These are phyloP conservation scores for Drosophila cognata DNA, from an alignment of 2,888 invertebrate species.

Conservation along the genomic window DNA sequence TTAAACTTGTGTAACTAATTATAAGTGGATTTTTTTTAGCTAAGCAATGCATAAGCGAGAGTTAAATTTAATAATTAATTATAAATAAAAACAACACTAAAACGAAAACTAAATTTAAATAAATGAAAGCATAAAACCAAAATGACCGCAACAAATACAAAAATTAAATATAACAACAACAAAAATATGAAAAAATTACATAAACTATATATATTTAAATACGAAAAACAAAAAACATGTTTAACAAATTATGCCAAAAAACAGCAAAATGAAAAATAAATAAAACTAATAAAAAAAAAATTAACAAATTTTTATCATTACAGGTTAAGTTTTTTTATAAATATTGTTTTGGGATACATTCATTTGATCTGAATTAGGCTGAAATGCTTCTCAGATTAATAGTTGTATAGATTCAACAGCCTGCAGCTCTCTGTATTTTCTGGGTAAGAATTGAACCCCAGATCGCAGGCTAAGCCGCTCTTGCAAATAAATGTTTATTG, in stretches of 20 bases:
- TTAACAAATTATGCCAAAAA: slow-evolving; percentile 72
- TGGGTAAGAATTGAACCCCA: not conserved
- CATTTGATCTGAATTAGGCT: not conserved
- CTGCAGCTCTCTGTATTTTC: not conserved
- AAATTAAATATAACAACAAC: slow-evolving; percentile 6
- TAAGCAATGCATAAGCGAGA: slow-evolving; percentile 72
- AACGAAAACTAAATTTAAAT: slow-evolving; percentile 42
- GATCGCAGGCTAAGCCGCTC: not conserved
- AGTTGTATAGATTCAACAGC: not conserved
- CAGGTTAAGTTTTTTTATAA: too few relatives aligned
- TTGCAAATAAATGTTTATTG: not conserved
- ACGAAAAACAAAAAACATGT: slow-evolving; percentile 62
- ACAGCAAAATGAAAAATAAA: slow-evolving; percentile 73
- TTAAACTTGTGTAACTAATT: slow-evolving; percentile 74
- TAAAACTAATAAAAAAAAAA: slow-evolving; percentile 63
- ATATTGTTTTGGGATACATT: not conserved
- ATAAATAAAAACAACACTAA: slow-evolving; percentile 48
- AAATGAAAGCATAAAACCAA: slow-evolving; percentile 45
- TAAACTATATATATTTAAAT: slow-evolving; percentile 75
- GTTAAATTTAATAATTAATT: slow-evolving; percentile 71
- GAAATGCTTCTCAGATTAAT: not conserved
- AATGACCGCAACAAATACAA: slow-evolving; percentile 42
- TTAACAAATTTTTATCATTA: not conserved
- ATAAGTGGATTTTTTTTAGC: slow-evolving; percentile 77
- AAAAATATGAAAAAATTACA: slow-evolving; percentile 48